Percentiles rank a stretch among this genome's conserved stretches.
These are phyloP conservation scores for Benthochromis sp. DNA, from an alignment of 2,113 vertebrate genomes.

Conservation along the genomic window DNA sequence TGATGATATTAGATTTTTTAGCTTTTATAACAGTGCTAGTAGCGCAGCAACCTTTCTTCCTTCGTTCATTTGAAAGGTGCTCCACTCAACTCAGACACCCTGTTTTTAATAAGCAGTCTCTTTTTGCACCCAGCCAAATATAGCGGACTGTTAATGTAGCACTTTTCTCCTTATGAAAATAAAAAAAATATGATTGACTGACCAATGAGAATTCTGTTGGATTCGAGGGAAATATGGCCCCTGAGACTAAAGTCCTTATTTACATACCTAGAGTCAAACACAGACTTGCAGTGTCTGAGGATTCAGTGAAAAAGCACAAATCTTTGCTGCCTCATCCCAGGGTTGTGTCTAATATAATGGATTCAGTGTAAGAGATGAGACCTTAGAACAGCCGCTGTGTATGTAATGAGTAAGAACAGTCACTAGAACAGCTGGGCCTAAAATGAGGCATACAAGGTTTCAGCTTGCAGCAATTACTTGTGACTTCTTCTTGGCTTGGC, in stretches of 20 bases:
- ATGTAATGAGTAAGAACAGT: neutral
- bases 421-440: neutral
- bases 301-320: neutral
- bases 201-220: neutral
- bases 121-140: neutral
- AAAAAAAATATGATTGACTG: neutral
- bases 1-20: neutral
- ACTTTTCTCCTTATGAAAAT: neutral
- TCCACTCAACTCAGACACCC: neutral
- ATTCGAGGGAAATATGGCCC: neutral
- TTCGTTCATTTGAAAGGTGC: neutral
- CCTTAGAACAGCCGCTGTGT: neutral
- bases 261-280: neutral
- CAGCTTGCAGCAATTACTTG: neutral
- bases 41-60: neutral
- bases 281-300: neutral
- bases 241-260: neutral
- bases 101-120: neutral
- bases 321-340: neutral
- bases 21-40: neutral
- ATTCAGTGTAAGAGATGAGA: neutral
- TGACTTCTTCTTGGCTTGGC: neutral
- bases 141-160: neutral
- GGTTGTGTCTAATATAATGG: neutral
- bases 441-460: neutral